phyloP scores from a whole-genome alignment of 2,797 vertebrate species.

The Lepidocolaptes lacrymiger region DNA sequence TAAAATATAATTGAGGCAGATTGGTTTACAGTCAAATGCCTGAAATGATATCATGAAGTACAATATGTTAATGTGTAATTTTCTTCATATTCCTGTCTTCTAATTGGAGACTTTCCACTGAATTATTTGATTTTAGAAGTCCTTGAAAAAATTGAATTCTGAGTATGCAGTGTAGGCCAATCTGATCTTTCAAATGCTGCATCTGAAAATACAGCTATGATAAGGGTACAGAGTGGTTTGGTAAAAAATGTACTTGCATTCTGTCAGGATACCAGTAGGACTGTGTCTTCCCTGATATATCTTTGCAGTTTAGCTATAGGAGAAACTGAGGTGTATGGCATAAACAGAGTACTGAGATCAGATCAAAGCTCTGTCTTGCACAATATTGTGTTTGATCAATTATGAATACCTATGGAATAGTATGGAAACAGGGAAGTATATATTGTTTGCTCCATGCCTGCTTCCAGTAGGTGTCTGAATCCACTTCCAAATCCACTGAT shows the following conservation, averaged over 20 bases:
- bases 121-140: background rate
- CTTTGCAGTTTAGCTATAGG: conserved; percentile 16
- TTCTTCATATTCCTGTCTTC: background rate
- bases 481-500: background rate
- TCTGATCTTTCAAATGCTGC: background rate
- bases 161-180: background rate
- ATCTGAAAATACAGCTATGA: background rate
- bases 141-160: background rate
- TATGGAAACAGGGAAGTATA: background rate
- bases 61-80: background rate
- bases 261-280: background rate
- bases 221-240: background rate
- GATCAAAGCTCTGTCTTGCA: conserved; percentile 46
- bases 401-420: conserved; percentile 12
- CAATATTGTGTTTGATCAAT: conserved; percentile 53
- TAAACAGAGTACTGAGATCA: conserved; percentile 5
- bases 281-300: background rate
- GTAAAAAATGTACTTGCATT: background rate
- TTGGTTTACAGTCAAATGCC: background rate
- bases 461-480: background rate
- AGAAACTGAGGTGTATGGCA: background rate
- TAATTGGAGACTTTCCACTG: background rate
- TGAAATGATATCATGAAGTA: background rate
- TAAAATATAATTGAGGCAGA: background rate
- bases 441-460: background rate